Evolutionary conservation across 2,113 vertebrate genomes (phyloP).

Genomic region (Capreolus pygargus): DNA sequence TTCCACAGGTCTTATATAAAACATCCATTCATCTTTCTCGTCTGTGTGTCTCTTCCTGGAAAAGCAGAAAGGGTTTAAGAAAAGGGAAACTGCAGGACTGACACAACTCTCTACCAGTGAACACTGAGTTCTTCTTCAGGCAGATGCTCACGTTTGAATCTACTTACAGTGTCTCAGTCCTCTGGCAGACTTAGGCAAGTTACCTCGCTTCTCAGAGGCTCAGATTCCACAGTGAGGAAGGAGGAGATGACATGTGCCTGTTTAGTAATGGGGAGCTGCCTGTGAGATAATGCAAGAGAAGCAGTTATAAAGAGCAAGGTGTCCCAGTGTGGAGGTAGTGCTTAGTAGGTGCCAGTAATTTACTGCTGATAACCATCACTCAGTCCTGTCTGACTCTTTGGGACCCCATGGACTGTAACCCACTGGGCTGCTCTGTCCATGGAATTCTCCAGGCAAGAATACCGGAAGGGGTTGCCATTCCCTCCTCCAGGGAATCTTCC

Average conservation of each 20-base stretch:
- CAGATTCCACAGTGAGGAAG: neutral
- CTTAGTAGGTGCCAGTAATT: neutral
- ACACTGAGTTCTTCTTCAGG: neutral
- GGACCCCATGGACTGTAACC: neutral
- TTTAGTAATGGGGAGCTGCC: neutral
- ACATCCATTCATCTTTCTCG: neutral
- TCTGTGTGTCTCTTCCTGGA: neutral
- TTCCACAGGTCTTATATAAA: neutral
- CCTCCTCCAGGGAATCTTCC: neutral
- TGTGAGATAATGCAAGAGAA: accelerated
- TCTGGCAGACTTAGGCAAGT: neutral
- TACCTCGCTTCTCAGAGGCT: neutral
- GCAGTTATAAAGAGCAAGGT: neutral
- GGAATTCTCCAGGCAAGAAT: neutral
- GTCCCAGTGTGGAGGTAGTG: accelerated
- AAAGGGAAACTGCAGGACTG: neutral
- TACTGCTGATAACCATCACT: neutral
- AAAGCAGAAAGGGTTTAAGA: neutral
- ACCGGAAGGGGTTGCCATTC: neutral
- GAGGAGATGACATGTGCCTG: neutral
- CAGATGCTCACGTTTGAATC: neutral
- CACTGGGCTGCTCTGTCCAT: neutral
- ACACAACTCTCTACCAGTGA: neutral
- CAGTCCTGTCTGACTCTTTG: neutral
- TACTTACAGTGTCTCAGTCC: accelerated